Percentiles rank a stretch among this genome's conserved stretches.
Evolutionary conservation across 2,797 vertebrate species (phyloP).

Genomic region (Bradypus variegatus): DNA sequence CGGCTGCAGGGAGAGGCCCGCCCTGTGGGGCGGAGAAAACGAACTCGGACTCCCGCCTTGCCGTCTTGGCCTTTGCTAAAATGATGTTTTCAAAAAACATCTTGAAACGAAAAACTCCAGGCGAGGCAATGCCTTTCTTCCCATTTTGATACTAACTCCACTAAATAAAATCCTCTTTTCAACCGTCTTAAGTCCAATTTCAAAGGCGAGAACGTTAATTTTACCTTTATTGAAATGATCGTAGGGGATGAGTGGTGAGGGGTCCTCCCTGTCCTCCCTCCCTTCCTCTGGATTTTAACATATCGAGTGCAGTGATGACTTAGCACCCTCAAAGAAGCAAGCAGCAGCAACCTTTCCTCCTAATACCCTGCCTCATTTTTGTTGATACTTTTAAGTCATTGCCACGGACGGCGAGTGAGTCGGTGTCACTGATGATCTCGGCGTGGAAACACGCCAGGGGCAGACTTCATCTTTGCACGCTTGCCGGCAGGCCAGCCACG

Average conservation of each 20-base stretch:
- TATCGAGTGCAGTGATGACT: neutral
- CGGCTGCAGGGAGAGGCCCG: neutral
- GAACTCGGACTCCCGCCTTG: neutral
- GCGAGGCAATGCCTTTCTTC: neutral
- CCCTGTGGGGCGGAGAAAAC: neutral
- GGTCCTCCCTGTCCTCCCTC: neutral
- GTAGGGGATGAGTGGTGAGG: fast-evolving
- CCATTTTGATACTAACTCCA: neutral
- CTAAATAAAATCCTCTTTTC: constrained; percentile 42
- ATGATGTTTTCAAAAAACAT: neutral
- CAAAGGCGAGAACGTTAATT: constrained; percentile 29
- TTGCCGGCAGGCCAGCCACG: neutral
- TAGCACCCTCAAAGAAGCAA: neutral
- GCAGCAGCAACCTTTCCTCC: fast-evolving
- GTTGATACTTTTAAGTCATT: neutral
- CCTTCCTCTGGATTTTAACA: neutral
- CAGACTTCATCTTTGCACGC: neutral
- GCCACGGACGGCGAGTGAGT: too few species aligned
- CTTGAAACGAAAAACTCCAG: neutral
- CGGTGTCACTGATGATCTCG: neutral
- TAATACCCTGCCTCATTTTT: neutral
- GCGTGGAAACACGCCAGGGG: neutral
- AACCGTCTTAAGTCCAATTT: neutral
- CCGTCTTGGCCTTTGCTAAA: neutral
- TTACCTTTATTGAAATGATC: constrained; percentile 12